Percentiles rank a stretch among this genome's conserved stretches.
These are phyloP conservation scores for Lepus europaeus DNA, from an alignment of 2,113 vertebrate genomes.

Conservation along the genomic window DNA sequence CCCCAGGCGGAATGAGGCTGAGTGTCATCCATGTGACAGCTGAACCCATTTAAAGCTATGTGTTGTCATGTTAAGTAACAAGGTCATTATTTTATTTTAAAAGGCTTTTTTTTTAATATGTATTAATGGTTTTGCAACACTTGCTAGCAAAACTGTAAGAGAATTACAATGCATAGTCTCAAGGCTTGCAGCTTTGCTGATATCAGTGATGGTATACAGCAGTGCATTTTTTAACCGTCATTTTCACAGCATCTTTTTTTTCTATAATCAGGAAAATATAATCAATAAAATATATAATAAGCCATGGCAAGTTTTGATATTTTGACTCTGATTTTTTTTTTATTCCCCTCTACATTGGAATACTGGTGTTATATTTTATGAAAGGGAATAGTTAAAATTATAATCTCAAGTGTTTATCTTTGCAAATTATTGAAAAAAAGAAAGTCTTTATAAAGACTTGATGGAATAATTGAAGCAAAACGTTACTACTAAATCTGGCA, in stretches of 20 bases:
- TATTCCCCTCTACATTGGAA: neutral
- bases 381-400: neutral
- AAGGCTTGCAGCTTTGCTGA: neutral
- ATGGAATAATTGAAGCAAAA: constrained; percentile 6
- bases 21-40: neutral
- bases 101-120: neutral
- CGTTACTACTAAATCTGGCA: neutral
- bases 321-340: neutral
- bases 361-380: neutral
- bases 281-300: neutral
- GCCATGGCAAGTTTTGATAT: neutral
- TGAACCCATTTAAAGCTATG: neutral
- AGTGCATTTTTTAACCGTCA: neutral
- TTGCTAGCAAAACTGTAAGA: neutral
- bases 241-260: neutral
- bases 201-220: no score
- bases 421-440: neutral
- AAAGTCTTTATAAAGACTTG: neutral
- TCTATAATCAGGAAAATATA: neutral
- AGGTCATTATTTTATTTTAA: constrained; percentile 20
- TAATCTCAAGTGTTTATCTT: neutral
- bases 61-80: no score
- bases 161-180: neutral
- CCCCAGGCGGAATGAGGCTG: neutral
- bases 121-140: neutral